Evolutionary conservation across 2,113 vertebrate species (phyloP), one percentile per base, ranked within the genome.

Genomic region (Cynopterus brachyotis): DNA sequence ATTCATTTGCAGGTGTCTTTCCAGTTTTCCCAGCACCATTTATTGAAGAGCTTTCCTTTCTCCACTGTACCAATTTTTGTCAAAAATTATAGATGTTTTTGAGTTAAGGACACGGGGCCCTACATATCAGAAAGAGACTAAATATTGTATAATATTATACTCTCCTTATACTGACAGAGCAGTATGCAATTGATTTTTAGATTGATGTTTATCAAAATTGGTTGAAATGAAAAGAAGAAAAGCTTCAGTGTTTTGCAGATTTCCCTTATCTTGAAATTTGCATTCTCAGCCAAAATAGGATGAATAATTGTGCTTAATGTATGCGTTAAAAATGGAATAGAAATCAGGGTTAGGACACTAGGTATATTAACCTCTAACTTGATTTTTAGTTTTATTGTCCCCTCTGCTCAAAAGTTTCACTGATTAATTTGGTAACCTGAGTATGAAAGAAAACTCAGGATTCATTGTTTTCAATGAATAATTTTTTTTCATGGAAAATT

Each of bases 401-500:
- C 13, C 42, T 55, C 67, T 70, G 35, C 30, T 70, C 59, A 81
- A 80, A 40, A 53, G 60, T 9, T 67, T 62, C 32, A 1, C 72
- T 50, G 90, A 97, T 89, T 76, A 96, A 89, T 89, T 62, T 91
- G 70, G 72, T 93, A 87, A 88, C 55, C 47, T 6, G 32, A 92
- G 73, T 22, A 72, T 0, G 5, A 84, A 6, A 64, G 83, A 93
- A 91, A 91, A 76, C 28, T 69, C 72, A 59, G 47, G 72, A 47
- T 17, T 50, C 55, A 93, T 42, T 19, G 11, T 96, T 96, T 85
- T 69, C 94, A 81, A 84, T 89, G 55, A 96, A 95, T 88, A 85
- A 96, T 95, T 96, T 93, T 93, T 93, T 59, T 93, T 81, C 84
- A 40, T 89, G 87, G 91, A 93, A 96, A 93, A 96, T 89, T 82